phyloP scores from a whole-genome alignment of 2,113 vertebrate genomes.

The Lipophrys pholis region DNA sequence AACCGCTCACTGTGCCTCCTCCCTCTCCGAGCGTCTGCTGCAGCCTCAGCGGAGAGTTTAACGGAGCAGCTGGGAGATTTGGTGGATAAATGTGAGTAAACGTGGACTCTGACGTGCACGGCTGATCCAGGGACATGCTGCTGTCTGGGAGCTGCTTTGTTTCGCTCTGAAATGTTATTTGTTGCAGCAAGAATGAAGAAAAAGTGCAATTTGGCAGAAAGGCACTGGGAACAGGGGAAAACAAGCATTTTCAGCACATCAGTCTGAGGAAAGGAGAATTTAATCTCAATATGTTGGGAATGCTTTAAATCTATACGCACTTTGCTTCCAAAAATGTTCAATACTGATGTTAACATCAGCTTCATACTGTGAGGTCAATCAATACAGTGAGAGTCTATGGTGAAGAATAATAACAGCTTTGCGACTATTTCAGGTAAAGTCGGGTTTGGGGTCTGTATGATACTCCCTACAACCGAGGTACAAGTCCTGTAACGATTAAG shows the following conservation, averaged over 20 bases:
- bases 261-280: background rate
- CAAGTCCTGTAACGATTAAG: no score
- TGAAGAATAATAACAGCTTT: no score
- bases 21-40: no score
- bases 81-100: conserved; percentile 15
- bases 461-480: no score
- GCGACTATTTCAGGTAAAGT: no score
- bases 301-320: background rate
- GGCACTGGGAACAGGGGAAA: background rate
- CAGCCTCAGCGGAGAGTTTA: conserved; percentile 13
- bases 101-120: background rate
- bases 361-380: background rate
- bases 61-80: background rate
- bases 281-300: background rate
- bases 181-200: background rate
- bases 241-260: background rate
- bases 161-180: conserved; percentile 6
- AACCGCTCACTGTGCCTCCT: background rate
- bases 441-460: no score
- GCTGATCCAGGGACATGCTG: conserved; percentile 5
- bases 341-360: background rate
- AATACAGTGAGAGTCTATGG: background rate
- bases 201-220: conserved; percentile 19
- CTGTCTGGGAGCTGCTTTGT: background rate
- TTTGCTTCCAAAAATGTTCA: background rate